Evolutionary conservation across 2,888 invertebrate genomes (phyloP), one percentile per base, ranked within the genome.

Genomic region (Dolichomitus sp.): DNA sequence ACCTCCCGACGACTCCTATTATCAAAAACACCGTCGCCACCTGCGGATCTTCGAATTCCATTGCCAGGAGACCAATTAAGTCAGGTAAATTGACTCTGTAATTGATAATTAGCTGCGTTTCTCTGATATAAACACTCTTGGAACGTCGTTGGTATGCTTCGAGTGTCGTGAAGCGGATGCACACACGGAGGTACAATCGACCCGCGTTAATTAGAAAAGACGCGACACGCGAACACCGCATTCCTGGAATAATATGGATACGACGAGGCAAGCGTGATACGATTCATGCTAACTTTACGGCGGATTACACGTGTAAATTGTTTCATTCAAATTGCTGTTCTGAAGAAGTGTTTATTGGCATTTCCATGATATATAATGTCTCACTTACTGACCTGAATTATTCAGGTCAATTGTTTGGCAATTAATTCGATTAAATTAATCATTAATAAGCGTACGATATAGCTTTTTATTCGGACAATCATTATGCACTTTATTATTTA

Each of bases 1-100:
- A 93, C 78, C 84, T 93, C 33, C 90, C 93, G 5, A 93, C 92
- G 0, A 91, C 90, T 7, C 90, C 93, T 2, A 93, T 93, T 48
- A 93, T 93, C 66, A 93, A 93, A 74, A 89, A 88, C 6, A 89
- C 90, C 23, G 87, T 88, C 9, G 88, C 85, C 68, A 48, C 85
- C 76, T 33, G 52, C 61, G 76, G 76, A 9, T 76, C 88, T 19
- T 72, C 87, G 33, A 85, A 80, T 19, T 85, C 85, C 7, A 77
- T 85, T 9, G 69, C 81, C n/a, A 89, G 91, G 27, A 91, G 88
- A 68, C 87, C 92, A 14, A 88, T 92, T 17, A 93, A 93, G 73
- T 91, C 93, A 85, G 93, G 93, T 93, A 89, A 81, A 65, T 42
- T 12, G 27, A 4, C 17, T 30, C 7, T 57, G 30, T 37, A 37